Percentiles rank a stretch among this genome's conserved stretches.
Evolutionary conservation across 2,797 vertebrate species (phyloP).

Genomic region (Caiman crocodilus): DNA sequence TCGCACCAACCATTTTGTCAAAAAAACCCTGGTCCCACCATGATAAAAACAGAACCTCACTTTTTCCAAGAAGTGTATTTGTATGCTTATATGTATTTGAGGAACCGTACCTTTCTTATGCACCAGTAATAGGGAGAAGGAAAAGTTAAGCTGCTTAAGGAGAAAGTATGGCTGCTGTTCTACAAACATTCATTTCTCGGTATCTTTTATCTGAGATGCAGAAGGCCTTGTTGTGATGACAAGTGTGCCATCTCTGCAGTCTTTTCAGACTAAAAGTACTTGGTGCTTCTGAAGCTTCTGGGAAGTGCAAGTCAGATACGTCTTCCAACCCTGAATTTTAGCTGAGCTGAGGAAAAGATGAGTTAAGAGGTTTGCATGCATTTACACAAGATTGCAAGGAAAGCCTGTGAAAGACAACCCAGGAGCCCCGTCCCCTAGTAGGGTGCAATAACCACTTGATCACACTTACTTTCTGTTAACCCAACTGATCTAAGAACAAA

Average conservation of each 20-base stretch:
- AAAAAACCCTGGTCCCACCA: too few relatives aligned
- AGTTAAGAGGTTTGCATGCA: slow-evolving; percentile 18
- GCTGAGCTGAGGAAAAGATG: slow-evolving; percentile 37
- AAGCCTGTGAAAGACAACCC: not conserved
- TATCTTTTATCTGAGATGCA: slow-evolving; percentile 57
- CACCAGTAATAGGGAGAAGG: not conserved
- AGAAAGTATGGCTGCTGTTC: slow-evolving; percentile 70
- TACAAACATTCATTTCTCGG: slow-evolving; percentile 60
- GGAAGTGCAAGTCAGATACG: slow-evolving; percentile 58
- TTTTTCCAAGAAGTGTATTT: too few relatives aligned
- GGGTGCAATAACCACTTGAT: slow-evolving; percentile 14
- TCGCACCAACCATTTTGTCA: too few relatives aligned
- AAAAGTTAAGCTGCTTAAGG: not conserved
- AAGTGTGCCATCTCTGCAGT: slow-evolving; percentile 65
- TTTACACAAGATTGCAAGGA: not conserved
- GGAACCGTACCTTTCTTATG: too few relatives aligned
- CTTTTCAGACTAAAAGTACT: slow-evolving; percentile 64
- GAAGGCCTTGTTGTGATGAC: slow-evolving; percentile 65
- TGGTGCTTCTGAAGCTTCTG: slow-evolving; percentile 62
- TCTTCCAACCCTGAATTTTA: slow-evolving; percentile 29
- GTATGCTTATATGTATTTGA: too few relatives aligned
- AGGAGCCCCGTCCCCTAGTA: not conserved
- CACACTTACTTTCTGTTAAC: slow-evolving; percentile 3
- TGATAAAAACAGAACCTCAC: too few relatives aligned
- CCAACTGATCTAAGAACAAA: not conserved